Evolutionary conservation across 2,797 vertebrate genomes (phyloP).

Genomic region (Cygnus olor): DNA sequence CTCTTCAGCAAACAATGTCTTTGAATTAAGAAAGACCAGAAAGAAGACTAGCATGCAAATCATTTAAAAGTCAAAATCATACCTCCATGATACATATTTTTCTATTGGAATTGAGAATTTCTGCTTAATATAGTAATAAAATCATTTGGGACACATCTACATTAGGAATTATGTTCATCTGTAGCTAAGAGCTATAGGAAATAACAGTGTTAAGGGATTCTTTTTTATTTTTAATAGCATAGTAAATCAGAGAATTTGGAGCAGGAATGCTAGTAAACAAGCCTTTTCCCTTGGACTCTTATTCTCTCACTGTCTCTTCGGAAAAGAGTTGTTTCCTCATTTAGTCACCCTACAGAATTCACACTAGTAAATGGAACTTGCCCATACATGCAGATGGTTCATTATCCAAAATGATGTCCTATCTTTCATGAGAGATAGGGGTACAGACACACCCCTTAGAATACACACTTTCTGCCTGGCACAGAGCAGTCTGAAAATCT

Average conservation of each 20-base stretch:
- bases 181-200: not conserved
- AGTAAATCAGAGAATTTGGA: not conserved
- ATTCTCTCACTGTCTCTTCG: not conserved
- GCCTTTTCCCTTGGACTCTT: not conserved
- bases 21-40: not conserved
- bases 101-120: not conserved
- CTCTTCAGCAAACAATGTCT: slow-evolving; percentile 34
- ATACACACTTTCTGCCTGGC: not conserved
- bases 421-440: fast-evolving
- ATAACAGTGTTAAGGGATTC: not conserved
- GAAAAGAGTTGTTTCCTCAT: not conserved
- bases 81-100: not conserved
- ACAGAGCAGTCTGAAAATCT: not conserved
- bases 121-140: not conserved
- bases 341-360: not conserved
- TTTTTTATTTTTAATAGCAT: not conserved
- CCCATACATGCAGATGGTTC: fast-evolving
- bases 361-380: not conserved
- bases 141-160: not conserved
- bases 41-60: not conserved
- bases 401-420: not conserved
- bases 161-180: not conserved
- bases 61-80: slow-evolving; percentile 20
- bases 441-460: not conserved
- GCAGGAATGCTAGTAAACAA: not conserved